These are phyloP conservation scores for Gobionotothen gibberifrons DNA, from an alignment of 2,797 vertebrate genomes.

Conservation along the genomic window DNA sequence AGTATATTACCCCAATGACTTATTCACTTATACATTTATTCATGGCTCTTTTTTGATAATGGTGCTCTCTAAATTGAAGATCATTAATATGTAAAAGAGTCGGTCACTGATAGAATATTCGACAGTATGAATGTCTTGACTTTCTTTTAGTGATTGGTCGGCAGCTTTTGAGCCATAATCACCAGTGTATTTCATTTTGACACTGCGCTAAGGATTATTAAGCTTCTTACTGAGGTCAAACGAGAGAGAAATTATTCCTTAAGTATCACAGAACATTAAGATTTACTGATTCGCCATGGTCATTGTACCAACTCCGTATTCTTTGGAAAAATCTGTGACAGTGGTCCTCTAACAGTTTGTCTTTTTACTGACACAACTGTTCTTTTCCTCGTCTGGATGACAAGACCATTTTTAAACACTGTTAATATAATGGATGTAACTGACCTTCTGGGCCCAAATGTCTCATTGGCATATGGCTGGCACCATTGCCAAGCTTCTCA, in stretches of 20 bases:
- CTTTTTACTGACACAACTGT: conserved; percentile 15
- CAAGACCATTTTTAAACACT: conserved; percentile 24
- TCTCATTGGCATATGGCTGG: conserved; percentile 49
- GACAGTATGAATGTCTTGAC: conserved; percentile 19
- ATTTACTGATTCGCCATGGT: conserved; percentile 33
- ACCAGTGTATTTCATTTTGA: conserved; percentile 58
- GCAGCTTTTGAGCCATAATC: conserved; percentile 48
- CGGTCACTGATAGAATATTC: conserved; percentile 15
- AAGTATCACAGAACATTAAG: conserved; percentile 60
- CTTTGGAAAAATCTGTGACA: conserved; percentile 26
- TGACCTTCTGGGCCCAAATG: conserved; percentile 31
- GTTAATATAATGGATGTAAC: conserved; percentile 39
- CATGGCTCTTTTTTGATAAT: conserved; percentile 20
- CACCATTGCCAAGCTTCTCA: conserved; percentile 29
- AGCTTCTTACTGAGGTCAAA: conserved; percentile 50
- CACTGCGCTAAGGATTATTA: conserved; percentile 51
- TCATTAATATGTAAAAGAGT: conserved; percentile 33
- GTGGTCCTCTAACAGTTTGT: conserved; percentile 18
- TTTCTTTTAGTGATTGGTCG: conserved; percentile 36
- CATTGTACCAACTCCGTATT: conserved; percentile 6
- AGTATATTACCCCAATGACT: not conserved
- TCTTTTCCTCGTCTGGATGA: conserved; percentile 17
- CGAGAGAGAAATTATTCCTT: conserved; percentile 42
- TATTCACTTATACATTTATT: conserved; percentile 7
- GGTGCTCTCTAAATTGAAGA: conserved; percentile 30